A percentile compares a stretch with the other conserved stretches of the same genome.
phyloP scores from a whole-genome alignment of 2,113 vertebrate genomes.

The Penelope pileata region DNA sequence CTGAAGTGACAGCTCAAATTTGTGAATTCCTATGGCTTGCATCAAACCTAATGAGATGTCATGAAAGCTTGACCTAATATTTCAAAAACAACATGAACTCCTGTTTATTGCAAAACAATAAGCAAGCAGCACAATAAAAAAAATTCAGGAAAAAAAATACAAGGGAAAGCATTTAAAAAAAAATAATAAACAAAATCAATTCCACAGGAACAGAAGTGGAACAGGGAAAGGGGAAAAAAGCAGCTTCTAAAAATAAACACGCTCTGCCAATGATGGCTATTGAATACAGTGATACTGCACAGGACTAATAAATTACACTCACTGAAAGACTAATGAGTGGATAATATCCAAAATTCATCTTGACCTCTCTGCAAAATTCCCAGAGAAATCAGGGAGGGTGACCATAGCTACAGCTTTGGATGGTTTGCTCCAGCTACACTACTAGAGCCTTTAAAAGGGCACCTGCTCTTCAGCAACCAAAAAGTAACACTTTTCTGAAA shows the following conservation, averaged over 20 bases:
- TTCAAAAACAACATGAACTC: not conserved
- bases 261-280: not conserved
- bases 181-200: not conserved
- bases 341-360: not conserved
- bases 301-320: not conserved
- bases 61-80: not conserved
- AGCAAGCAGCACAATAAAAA: not conserved
- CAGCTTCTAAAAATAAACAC: constrained; percentile 14
- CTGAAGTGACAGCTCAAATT: not conserved
- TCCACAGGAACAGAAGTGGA: not conserved
- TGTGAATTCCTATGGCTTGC: not conserved
- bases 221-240: not conserved
- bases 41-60: not conserved
- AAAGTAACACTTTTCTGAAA: not conserved
- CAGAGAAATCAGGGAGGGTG: not conserved
- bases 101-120: not conserved
- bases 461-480: not conserved
- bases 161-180: not conserved
- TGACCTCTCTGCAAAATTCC: not conserved
- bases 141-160: not conserved
- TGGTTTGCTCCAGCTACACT: not conserved
- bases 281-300: not conserved
- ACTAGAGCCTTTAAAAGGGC: not conserved
- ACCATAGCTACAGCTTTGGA: not conserved
- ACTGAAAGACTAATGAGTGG: not conserved